Evolutionary conservation across 2,888 invertebrate species (phyloP).

Genomic region (Drosophila barbarae): DNA sequence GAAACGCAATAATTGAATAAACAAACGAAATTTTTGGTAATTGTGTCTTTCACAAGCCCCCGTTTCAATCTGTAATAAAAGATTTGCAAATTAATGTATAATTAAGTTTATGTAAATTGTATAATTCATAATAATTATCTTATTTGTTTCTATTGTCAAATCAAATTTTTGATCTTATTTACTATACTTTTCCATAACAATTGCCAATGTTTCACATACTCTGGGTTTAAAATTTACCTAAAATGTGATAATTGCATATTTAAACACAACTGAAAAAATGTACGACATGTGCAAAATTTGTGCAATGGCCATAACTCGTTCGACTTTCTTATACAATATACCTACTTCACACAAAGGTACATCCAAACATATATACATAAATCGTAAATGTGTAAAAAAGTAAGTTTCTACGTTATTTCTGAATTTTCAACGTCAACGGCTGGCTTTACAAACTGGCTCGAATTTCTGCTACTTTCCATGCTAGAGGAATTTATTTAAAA

Average conservation of each 20-base stretch:
- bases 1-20: too few species aligned
- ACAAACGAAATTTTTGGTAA: too few species aligned
- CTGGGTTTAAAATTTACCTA: slow-evolving; percentile 18
- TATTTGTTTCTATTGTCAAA: not conserved
- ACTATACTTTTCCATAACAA: not conserved
- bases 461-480: slow-evolving; percentile 19
- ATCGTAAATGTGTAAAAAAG: slow-evolving; percentile 1
- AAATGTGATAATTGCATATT: slow-evolving; percentile 52
- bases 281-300: slow-evolving; percentile 53
- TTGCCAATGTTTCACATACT: slow-evolving; percentile 5
- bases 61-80: too few species aligned
- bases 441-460: slow-evolving; percentile 18
- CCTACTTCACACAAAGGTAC: slow-evolving; percentile 1
- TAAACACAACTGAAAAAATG: slow-evolving; percentile 47
- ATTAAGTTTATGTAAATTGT: not conserved
- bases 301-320: slow-evolving; percentile 36
- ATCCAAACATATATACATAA: not conserved
- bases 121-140: not conserved
- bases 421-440: slow-evolving; percentile 22
- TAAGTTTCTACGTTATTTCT: slow-evolving; percentile 14
- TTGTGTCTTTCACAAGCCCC: too few species aligned
- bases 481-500: slow-evolving; percentile 8
- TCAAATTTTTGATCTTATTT: not conserved
- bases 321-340: slow-evolving; percentile 43
- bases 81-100: not conserved